Conservation (phyloP, 2,113 vertebrate genomes). For the Hippocampus barbouri region DNA sequence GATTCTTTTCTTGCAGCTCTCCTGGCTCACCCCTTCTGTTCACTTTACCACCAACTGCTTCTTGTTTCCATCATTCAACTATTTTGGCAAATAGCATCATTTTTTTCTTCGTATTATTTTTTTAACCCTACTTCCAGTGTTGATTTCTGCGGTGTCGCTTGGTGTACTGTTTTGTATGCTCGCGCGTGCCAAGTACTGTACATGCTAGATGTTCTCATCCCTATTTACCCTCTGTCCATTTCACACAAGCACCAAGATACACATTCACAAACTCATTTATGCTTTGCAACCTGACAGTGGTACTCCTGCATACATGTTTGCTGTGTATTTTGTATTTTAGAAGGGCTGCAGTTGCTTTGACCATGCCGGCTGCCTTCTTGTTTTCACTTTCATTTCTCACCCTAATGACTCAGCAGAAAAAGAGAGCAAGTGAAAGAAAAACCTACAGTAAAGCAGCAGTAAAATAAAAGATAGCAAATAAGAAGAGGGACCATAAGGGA, state of each 20-base stretch:
- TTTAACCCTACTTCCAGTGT: conserved; percentile 1
- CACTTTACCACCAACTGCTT: conserved; percentile 21
- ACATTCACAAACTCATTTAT: conserved; percentile 25
- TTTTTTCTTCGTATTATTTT: conserved; percentile 1
- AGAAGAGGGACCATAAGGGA: conserved; percentile 4
- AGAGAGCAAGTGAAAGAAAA: conserved; percentile 18
- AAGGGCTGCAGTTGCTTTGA: conserved; percentile 73
- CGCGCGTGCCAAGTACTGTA: conserved; percentile 8
- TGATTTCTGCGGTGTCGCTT: conserved; percentile 9
- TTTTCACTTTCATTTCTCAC: conserved; percentile 79
- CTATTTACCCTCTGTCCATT: conserved; percentile 7
- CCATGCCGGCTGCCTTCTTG: conserved; percentile 71
- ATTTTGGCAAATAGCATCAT: neutral
- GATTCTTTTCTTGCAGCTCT: conserved; percentile 15
- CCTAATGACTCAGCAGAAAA: conserved; percentile 66
- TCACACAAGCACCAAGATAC: conserved; percentile 21
- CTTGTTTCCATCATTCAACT: conserved; percentile 16
- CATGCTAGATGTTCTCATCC: conserved; percentile 22
- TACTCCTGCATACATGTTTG: conserved; percentile 35
- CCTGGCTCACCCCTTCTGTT: conserved; percentile 19
- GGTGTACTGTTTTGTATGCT: neutral
- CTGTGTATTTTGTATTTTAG: conserved; percentile 35
- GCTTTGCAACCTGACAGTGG: conserved; percentile 38
- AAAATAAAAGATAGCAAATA: conserved; percentile 15
- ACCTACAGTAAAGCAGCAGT: conserved; percentile 15